Evolutionary conservation across 2,888 invertebrate species (phyloP).

Genomic region (Noctua janthe): DNA sequence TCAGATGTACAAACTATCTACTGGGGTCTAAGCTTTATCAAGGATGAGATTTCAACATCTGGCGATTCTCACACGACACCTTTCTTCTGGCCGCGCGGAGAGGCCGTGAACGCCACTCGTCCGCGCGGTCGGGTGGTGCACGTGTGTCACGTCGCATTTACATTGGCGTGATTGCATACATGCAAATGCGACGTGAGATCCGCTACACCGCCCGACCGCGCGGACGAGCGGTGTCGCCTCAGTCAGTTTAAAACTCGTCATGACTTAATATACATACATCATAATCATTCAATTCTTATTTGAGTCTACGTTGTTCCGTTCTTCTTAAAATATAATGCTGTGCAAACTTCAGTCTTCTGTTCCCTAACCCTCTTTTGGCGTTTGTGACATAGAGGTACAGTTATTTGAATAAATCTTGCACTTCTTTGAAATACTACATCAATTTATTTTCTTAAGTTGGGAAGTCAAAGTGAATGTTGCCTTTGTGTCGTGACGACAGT

Average conservation of each 20-base stretch:
- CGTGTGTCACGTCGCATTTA: too few relatives aligned
- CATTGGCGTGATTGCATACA: not conserved
- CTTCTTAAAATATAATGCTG: slow-evolving; percentile 22
- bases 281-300: not conserved
- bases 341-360: slow-evolving; percentile 9
- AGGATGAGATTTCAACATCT: not conserved
- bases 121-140: not conserved
- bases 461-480: not conserved
- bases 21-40: not conserved
- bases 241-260: not conserved
- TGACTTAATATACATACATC: not conserved
- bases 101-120: not conserved
- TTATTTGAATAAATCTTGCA: slow-evolving; percentile 35
- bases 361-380: slow-evolving; percentile 11
- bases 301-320: not conserved
- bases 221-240: not conserved
- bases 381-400: slow-evolving; percentile 13
- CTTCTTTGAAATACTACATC: slow-evolving; percentile 15
- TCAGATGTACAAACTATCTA: not conserved
- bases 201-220: not conserved
- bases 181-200: not conserved
- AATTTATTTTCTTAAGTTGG: not conserved
- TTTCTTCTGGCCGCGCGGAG: not conserved
- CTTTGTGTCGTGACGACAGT: not conserved
- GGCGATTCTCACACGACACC: not conserved